Evolutionary conservation across 2,797 vertebrate species (phyloP).

Genomic region (Bufotes viridis): DNA sequence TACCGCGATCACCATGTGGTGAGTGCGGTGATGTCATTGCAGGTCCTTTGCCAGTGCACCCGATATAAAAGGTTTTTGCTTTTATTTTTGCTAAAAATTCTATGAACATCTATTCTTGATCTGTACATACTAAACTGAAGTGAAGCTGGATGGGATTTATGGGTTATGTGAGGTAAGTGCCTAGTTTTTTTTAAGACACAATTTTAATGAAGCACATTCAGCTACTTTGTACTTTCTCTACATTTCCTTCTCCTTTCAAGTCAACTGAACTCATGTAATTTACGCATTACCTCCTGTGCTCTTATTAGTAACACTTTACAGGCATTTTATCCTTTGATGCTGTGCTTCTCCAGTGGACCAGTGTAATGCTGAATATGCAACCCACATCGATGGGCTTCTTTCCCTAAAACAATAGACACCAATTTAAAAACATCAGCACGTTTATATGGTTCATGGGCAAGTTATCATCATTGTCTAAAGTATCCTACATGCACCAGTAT

Average conservation of each 20-base stretch:
- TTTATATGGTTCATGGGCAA: not conserved
- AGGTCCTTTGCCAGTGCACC: too few species aligned
- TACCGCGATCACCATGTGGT: too few species aligned
- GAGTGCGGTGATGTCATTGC: too few species aligned
- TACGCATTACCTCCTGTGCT: slow-evolving; percentile 10
- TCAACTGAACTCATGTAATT: slow-evolving; percentile 25
- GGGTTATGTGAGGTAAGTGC: not conserved
- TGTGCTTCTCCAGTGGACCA: not conserved
- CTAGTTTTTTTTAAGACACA: not conserved
- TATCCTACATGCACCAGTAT: not conserved
- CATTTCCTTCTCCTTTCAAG: slow-evolving; percentile 25
- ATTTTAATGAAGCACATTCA: slow-evolving; percentile 18
- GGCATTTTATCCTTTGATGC: not conserved
- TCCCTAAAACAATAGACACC: not conserved
- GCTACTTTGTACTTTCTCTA: slow-evolving; percentile 7
- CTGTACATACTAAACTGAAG: not conserved
- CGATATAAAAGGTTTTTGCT: not conserved
- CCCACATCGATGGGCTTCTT: not conserved
- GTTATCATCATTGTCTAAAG: not conserved
- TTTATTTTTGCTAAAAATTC: not conserved
- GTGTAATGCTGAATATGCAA: not conserved
- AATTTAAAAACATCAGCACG: not conserved
- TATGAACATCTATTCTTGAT: not conserved
- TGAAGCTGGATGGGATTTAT: not conserved
- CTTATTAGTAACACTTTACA: slow-evolving; percentile 27